phyloP scores from a whole-genome alignment of 53 echinoderm and acorn worm species.

The Echinarachnius parma region DNA sequence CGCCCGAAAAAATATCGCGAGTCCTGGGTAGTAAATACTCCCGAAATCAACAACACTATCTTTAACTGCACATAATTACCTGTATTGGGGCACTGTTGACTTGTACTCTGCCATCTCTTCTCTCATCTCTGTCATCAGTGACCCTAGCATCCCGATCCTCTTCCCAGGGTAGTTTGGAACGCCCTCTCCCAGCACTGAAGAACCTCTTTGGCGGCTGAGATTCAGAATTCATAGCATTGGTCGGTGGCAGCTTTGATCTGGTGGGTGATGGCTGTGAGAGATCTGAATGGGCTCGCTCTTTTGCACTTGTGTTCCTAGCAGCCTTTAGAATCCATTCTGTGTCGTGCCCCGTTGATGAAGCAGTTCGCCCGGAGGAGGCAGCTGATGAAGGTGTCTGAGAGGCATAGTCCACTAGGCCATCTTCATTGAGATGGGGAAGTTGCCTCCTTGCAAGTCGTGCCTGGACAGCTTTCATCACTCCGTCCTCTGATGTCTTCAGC shows the following conservation, averaged over 20 bases:
- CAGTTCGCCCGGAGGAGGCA: slow-evolving; percentile 52
- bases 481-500: slow-evolving; percentile 87
- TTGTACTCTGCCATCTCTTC: slow-evolving; percentile 56
- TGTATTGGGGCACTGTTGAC: slow-evolving; percentile 95
- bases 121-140: slow-evolving; percentile 37
- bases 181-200: slow-evolving; percentile 90
- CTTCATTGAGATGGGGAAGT: slow-evolving; percentile 80
- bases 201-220: slow-evolving; percentile 77
- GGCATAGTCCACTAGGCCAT: slow-evolving; percentile 89
- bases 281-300: slow-evolving; percentile 63
- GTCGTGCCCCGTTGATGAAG: slow-evolving; percentile 63
- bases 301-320: slow-evolving; percentile 75
- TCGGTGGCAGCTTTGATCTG: slow-evolving; percentile 37
- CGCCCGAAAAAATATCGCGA: too few relatives aligned
- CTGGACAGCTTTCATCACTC: slow-evolving; percentile 97
- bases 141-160: slow-evolving; percentile 71
- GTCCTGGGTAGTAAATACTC: too few relatives aligned
- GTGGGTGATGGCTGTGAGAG: slow-evolving; percentile 82
- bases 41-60: too few relatives aligned
- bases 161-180: slow-evolving; percentile 91
- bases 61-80: slow-evolving; percentile 58
- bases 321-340: slow-evolving; percentile 86
- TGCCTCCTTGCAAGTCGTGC: slow-evolving; percentile 90
- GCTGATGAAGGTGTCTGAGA: slow-evolving; percentile 84
- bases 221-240: slow-evolving; percentile 48